A percentile compares a stretch with the other conserved stretches of the same genome.
These are phyloP conservation scores for Drosophila paranaensis DNA, from an alignment of 2,888 invertebrate species.

Conservation along the genomic window DNA sequence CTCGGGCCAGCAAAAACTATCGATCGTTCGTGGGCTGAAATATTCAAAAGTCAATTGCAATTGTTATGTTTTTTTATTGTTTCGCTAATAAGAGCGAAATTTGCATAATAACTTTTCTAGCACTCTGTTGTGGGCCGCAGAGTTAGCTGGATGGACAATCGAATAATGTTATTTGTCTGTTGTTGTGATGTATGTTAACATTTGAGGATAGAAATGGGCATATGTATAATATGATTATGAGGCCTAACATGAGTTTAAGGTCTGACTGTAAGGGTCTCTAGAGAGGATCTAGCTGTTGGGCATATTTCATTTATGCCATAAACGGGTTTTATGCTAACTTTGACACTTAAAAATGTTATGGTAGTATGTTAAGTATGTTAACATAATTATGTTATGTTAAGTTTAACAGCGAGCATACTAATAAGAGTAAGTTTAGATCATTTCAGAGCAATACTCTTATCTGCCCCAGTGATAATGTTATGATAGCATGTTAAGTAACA, in stretches of 20 bases:
- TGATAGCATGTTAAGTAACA: too few species aligned
- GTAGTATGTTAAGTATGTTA: too few species aligned
- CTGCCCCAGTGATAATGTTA: too few species aligned
- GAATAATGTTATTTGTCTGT: neutral
- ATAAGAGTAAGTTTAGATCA: too few species aligned
- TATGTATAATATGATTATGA: neutral
- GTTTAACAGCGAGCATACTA: too few species aligned
- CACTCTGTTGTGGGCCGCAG: constrained; percentile 1
- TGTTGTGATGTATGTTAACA: neutral
- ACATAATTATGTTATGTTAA: too few species aligned
- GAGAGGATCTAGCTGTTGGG: too few species aligned
- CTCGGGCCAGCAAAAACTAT: neutral
- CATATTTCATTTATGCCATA: too few species aligned
- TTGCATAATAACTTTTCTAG: constrained; percentile 8
- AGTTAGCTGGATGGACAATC: neutral
- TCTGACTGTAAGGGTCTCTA: too few species aligned
- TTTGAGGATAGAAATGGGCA: neutral
- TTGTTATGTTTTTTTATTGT: constrained; percentile 17
- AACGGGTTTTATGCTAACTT: too few species aligned
- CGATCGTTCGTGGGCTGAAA: constrained; percentile 11
- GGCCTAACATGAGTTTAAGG: neutral
- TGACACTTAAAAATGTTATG: too few species aligned
- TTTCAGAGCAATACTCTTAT: too few species aligned
- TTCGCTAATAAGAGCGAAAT: constrained; percentile 14
- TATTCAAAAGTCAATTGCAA: constrained; percentile 21